phyloP scores from a whole-genome alignment of 2,113 vertebrate genomes.

The Anser brachyrhynchus region DNA sequence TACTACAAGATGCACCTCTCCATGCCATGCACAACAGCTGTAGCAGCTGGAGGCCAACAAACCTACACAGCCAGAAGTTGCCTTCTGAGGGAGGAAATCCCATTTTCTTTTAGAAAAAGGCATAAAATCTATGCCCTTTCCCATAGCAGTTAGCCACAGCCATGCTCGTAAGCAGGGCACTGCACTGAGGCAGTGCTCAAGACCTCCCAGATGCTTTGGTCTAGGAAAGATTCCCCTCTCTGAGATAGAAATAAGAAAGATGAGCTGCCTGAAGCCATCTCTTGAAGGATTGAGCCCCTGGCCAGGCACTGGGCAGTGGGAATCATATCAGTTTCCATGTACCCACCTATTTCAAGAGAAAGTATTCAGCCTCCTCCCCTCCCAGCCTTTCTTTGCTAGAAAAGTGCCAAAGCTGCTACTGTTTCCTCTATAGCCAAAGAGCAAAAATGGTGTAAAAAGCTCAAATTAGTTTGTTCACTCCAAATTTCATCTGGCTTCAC shows the following conservation, averaged over 20 bases:
- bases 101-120: background rate
- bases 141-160: background rate
- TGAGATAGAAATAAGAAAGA: background rate
- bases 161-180: background rate
- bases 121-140: background rate
- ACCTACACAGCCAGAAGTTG: background rate
- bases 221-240: background rate
- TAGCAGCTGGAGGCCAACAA: background rate
- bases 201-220: background rate
- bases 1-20: background rate
- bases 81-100: background rate
- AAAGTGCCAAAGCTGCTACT: background rate
- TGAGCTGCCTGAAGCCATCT: background rate
- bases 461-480: background rate
- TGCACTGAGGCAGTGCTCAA: background rate
- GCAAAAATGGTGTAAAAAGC: background rate
- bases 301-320: background rate
- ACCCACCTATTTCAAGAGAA: background rate
- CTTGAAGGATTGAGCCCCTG: background rate
- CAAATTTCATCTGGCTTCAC: background rate
- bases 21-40: background rate
- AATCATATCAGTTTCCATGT: background rate
- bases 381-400: background rate
- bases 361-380: background rate
- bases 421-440: background rate